phyloP scores from a whole-genome alignment of 2,888 invertebrate species.

The Drosophila barbarae region DNA sequence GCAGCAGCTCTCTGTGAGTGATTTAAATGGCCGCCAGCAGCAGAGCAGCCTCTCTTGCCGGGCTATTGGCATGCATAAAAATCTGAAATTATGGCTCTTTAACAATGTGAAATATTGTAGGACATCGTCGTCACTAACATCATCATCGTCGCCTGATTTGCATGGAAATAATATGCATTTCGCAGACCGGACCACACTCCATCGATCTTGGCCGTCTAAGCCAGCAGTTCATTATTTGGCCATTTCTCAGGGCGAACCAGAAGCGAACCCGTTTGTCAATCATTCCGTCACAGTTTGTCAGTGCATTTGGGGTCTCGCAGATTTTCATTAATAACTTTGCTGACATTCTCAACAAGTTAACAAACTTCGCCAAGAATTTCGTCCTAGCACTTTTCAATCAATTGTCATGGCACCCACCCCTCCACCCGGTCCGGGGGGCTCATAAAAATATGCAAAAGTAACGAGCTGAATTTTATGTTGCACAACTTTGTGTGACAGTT shows the following conservation, averaged over 20 bases:
- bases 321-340: slow-evolving; percentile 57
- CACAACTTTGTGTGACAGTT: slow-evolving; percentile 41
- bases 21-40: slow-evolving; percentile 53
- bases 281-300: slow-evolving; percentile 49
- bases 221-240: slow-evolving; percentile 46
- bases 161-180: slow-evolving; percentile 52
- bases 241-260: slow-evolving; percentile 27
- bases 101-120: slow-evolving; percentile 53
- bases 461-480: slow-evolving; percentile 24
- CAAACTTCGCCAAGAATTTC: slow-evolving; percentile 27
- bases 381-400: slow-evolving; percentile 53
- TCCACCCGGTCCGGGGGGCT: neutral
- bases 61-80: slow-evolving; percentile 51
- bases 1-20: slow-evolving; percentile 41
- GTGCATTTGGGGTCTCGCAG: slow-evolving; percentile 27
- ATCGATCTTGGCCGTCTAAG: slow-evolving; percentile 29
- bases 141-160: slow-evolving; percentile 50
- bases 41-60: slow-evolving; percentile 13
- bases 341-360: slow-evolving; percentile 39
- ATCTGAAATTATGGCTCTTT: slow-evolving; percentile 58
- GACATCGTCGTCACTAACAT: slow-evolving; percentile 1
- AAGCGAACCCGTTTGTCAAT: slow-evolving; percentile 32
- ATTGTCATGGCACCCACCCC: slow-evolving; percentile 20
- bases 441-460: slow-evolving; percentile 39
- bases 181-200: slow-evolving; percentile 11